Evolutionary conservation across 2,888 invertebrate genomes (phyloP).

Genomic region (Pristionchus fissidentatus): DNA sequence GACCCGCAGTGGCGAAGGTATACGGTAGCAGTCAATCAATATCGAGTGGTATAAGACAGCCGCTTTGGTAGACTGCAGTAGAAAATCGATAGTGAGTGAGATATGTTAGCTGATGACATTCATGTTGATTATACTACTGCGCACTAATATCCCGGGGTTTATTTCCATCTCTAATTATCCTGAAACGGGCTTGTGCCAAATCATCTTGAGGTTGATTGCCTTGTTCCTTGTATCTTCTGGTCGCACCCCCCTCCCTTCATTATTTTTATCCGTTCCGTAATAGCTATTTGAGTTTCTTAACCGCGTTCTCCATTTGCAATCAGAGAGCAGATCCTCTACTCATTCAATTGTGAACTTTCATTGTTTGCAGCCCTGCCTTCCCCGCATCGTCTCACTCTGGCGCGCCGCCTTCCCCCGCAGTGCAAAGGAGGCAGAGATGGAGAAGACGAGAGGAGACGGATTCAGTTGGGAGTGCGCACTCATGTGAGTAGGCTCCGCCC

Average conservation of each 20-base stretch:
- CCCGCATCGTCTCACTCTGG: conserved; percentile 94
- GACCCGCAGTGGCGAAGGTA: conserved; percentile 56
- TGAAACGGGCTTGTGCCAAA: neutral
- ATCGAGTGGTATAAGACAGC: too few species aligned
- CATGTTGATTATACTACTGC: too few species aligned
- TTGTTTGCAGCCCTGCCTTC: conserved; percentile 80
- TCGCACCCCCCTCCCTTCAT: too few species aligned
- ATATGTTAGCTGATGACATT: too few species aligned
- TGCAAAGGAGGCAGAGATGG: conserved; percentile 94
- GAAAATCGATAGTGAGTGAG: too few species aligned
- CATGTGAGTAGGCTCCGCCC: conserved; percentile 81
- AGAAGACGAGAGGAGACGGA: conserved; percentile 91
- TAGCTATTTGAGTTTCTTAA: too few species aligned
- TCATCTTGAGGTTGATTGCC: neutral
- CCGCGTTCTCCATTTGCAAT: conserved; percentile 91
- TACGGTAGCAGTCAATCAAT: too few species aligned
- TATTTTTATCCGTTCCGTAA: neutral
- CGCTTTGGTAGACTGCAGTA: too few species aligned
- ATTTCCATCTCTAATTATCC: neutral
- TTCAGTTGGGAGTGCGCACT: conserved; percentile 95
- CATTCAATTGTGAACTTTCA: neutral
- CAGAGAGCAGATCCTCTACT: too few species aligned
- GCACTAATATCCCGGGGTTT: neutral
- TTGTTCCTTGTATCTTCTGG: neutral
- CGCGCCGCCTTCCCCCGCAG: conserved; percentile 97